Conservation (phyloP, 2,888 invertebrate species). For the Xestoiulus laeticollis region DNA sequence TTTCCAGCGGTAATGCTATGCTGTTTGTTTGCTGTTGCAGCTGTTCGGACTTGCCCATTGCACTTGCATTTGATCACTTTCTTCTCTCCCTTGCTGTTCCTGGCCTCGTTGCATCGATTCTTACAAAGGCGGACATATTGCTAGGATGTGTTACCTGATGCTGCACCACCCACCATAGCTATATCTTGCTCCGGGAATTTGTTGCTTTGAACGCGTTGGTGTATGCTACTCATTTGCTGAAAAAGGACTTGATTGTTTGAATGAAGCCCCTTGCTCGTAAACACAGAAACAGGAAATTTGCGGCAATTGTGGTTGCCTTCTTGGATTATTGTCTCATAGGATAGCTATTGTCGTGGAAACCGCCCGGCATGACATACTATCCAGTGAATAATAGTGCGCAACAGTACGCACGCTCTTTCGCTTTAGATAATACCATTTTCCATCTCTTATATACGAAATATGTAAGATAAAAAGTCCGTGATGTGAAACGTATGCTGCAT, state of each 20-base stretch:
- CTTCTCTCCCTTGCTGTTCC: neutral
- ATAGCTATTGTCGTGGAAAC: slow-evolving; percentile 24
- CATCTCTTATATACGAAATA: neutral
- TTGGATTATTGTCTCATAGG: slow-evolving; percentile 22
- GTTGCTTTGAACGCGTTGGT: neutral
- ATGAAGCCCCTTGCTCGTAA: neutral
- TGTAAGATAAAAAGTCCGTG: neutral
- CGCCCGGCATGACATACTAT: neutral
- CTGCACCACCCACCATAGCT: neutral
- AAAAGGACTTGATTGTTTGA: neutral
- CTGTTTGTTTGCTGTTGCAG: slow-evolving; percentile 32
- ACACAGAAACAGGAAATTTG: slow-evolving; percentile 16
- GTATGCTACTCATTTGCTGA: neutral
- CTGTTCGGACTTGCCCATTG: neutral
- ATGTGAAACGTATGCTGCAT: neutral
- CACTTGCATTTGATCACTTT: neutral
- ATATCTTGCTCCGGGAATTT: neutral
- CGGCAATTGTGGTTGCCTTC: slow-evolving; percentile 32
- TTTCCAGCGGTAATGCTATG: neutral
- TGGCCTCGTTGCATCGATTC: neutral
- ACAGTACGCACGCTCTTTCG: too few relatives aligned
- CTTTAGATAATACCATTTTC: too few relatives aligned
- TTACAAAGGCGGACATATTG: neutral
- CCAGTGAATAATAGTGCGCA: neutral
- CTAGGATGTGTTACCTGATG: neutral